Conservation (phyloP, 2,888 invertebrate species). For the Fragum sueziense region DNA sequence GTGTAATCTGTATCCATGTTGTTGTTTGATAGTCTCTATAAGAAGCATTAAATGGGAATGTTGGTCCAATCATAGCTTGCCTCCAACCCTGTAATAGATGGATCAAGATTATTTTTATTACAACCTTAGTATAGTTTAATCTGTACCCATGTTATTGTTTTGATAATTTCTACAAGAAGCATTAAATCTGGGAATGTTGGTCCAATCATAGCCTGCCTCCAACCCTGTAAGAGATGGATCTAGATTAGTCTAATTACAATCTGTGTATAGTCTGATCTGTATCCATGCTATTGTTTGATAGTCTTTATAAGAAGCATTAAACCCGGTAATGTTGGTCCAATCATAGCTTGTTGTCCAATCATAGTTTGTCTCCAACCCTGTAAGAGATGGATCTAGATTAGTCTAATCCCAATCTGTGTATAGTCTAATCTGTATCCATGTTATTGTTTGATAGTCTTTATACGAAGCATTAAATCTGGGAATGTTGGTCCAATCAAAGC, state of each 20-base stretch:
- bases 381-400: too few relatives aligned
- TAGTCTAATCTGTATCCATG: too few relatives aligned
- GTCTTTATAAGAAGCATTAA: constrained; percentile 42
- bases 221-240: constrained; percentile 38
- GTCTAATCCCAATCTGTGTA: too few relatives aligned
- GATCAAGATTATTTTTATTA: too few relatives aligned
- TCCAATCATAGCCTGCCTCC: constrained; percentile 47
- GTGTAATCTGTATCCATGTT: too few relatives aligned
- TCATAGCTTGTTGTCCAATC: constrained; percentile 37
- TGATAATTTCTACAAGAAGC: constrained; percentile 46
- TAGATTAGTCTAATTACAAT: too few relatives aligned
- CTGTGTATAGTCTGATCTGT: too few relatives aligned
- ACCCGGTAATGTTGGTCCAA: constrained; percentile 57
- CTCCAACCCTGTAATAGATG: constrained; percentile 58
- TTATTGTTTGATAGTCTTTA: too few relatives aligned
- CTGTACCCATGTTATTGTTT: too few relatives aligned
- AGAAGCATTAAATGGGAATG: constrained; percentile 54
- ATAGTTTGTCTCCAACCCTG: constrained; percentile 56
- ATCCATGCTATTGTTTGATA: too few relatives aligned
- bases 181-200: constrained; percentile 56
- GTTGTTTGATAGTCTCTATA: too few relatives aligned
- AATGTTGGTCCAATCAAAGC: constrained; percentile 53
- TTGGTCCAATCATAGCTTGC: constrained; percentile 45
- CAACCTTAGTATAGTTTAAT: too few relatives aligned
- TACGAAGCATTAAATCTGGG: constrained; percentile 48